Base-by-base conservation (phyloP, 2,888 invertebrate genomes). In the Marronus borbonicus region DNA sequence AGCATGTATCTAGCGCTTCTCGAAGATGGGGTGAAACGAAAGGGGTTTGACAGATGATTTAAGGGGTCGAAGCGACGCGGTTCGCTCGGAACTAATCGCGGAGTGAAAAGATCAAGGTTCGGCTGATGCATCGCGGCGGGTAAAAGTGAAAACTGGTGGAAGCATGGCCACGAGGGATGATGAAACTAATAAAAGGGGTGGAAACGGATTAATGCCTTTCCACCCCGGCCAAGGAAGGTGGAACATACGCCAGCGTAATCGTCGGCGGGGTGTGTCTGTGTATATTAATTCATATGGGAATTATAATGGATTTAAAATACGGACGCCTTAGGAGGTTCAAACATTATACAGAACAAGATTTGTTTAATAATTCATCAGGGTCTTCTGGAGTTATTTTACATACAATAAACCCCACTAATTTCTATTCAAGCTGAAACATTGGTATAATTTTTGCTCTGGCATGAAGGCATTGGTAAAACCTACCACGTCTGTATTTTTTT, bases 31-130 rank as follows among this genome's bases (percentile, higher is more conserved):
- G 78, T 68, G 70, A 76, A 79, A 72, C 50, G 69, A 72, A 79
- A 79, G 72, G 76, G 79, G 76, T 77, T 72, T 77, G 77, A 77
- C 70, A 72, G 79, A 77, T 72, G 79, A 79, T 69, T 76, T 79
- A 72, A 70, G 66, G 76, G 79, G 74, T 76, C 50, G 76, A 44
- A 49, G 65, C 76, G 70, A 50, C 49, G 69, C 62, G 69, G 58
- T 44, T 70, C 58, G 55, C 20, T 77, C 52, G 77, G 77, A 77
- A 77, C 72, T 77, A 77, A 79, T 74, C 74, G 68, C 76, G 66
- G 36, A 60, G 79, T 62, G 62, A 65, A 78, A 78, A 49, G 76
- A 76, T 76, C 69, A 58, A 60, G 78, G 75, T 68, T 68, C 31
- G 77, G 50, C 28, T 55, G 31, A 58, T 58, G 20, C 55, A 20